These are phyloP conservation scores for Leucoraja ocellata DNA, from an alignment of 2,797 vertebrate species.

Conservation along the genomic window DNA sequence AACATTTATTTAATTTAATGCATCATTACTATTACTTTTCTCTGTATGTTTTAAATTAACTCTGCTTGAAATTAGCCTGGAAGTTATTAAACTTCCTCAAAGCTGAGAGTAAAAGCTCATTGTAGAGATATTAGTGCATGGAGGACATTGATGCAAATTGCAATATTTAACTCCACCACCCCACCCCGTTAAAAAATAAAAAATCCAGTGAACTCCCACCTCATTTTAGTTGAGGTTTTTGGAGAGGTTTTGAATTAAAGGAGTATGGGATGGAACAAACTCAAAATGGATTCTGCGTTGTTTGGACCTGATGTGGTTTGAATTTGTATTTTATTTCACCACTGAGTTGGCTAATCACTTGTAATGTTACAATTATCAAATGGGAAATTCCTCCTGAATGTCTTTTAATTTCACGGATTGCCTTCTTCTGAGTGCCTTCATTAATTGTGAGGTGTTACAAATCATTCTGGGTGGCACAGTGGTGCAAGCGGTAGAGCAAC, in stretches of 20 bases:
- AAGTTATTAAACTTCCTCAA: background rate
- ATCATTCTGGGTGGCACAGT: background rate
- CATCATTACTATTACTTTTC: slow-evolving; percentile 10
- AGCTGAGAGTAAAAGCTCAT: background rate
- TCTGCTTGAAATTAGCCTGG: background rate
- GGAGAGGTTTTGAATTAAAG: background rate
- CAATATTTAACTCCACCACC: background rate
- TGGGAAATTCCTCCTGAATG: background rate
- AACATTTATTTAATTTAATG: slow-evolving; percentile 31
- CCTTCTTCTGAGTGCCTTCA: background rate
- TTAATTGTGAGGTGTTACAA: background rate
- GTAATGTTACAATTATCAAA: background rate
- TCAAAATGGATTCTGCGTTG: background rate
- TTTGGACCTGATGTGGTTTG: background rate
- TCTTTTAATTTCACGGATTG: background rate
- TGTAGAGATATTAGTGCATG: no score
- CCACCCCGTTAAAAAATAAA: no score
- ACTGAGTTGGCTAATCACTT: background rate
- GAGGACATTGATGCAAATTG: background rate
- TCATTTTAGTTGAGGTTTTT: background rate
- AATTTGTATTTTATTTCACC: background rate
- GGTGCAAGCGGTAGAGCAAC: no score
- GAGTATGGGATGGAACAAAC: background rate
- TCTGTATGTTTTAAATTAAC: slow-evolving; percentile 1
- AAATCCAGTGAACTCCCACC: no score